These are phyloP conservation scores for Caenorhabditis becei DNA, from an alignment of 2,888 invertebrate species.

Conservation along the genomic window DNA sequence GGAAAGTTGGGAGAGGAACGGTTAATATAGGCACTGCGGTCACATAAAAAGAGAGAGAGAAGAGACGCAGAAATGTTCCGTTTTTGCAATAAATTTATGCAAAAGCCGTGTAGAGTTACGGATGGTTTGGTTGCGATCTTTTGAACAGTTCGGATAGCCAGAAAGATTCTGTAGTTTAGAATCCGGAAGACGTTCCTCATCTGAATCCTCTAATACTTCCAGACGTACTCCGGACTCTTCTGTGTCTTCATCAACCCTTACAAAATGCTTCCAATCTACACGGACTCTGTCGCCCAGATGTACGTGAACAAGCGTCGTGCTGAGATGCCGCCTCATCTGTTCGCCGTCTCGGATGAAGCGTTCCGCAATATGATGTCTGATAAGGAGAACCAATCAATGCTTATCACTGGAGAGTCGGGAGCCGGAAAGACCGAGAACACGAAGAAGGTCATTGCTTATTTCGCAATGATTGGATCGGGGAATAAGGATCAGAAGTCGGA, in stretches of 20 bases:
- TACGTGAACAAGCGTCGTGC: constrained; percentile 75
- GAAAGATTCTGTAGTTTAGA: too few relatives aligned
- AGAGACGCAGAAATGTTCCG: too few relatives aligned
- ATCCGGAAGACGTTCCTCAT: too few relatives aligned
- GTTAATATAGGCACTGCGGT: too few relatives aligned
- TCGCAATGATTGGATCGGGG: constrained; percentile 87
- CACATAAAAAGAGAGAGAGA: too few relatives aligned
- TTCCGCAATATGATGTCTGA: constrained; percentile 79
- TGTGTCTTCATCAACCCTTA: constrained; percentile 99
- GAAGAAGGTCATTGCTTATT: constrained; percentile 99
- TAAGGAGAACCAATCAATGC: constrained; percentile 88
- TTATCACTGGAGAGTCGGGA: constrained; percentile 97
- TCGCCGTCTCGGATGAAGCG: constrained; percentile 78
- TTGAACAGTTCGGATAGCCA: too few relatives aligned
- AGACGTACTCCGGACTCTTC: constrained; percentile 99
- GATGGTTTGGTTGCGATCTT: too few relatives aligned
- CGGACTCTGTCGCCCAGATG: constrained; percentile 91
- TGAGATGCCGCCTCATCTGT: constrained; percentile 79
- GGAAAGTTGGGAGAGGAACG: too few relatives aligned
- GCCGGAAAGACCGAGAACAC: too few relatives aligned
- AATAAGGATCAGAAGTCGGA: constrained; percentile 82
- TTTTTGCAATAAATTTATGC: too few relatives aligned
- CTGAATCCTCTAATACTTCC: too few relatives aligned
- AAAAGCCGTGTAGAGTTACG: too few relatives aligned
- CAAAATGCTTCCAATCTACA: constrained; percentile 99